phyloP scores from a whole-genome alignment of 2,888 invertebrate genomes.

The Netelia fuscicornis region DNA sequence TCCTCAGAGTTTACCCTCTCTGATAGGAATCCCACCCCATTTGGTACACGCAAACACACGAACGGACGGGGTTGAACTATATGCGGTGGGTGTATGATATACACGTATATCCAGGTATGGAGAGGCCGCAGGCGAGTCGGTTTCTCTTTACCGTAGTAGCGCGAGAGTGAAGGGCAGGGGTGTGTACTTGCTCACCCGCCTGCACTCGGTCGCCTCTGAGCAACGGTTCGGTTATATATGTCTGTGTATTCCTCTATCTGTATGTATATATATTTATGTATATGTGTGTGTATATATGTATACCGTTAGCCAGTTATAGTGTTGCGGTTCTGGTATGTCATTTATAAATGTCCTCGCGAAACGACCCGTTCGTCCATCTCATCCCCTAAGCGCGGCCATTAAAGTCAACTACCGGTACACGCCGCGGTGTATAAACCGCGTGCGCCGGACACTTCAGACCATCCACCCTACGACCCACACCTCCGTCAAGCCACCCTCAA shows the following conservation, averaged over 20 bases:
- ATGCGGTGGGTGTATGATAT: not conserved
- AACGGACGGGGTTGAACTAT: slow-evolving; percentile 36
- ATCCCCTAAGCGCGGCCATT: slow-evolving; percentile 83
- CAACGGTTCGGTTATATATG: not conserved
- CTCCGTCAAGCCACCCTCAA: slow-evolving; percentile 67
- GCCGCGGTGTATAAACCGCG: slow-evolving; percentile 73
- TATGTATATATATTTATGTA: slow-evolving; percentile 23
- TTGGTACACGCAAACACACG: slow-evolving; percentile 70
- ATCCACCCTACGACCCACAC: slow-evolving; percentile 22
- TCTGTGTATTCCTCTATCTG: slow-evolving; percentile 31
- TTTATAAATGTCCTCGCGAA: slow-evolving; percentile 84
- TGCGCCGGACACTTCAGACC: slow-evolving; percentile 62
- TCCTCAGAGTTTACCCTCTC: slow-evolving; percentile 80
- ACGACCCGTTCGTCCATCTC: slow-evolving; percentile 84
- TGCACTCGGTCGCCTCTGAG: slow-evolving; percentile 14
- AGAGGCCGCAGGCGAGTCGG: not conserved
- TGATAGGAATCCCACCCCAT: slow-evolving; percentile 75
- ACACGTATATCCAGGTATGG: not conserved
- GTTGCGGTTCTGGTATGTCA: slow-evolving; percentile 80
- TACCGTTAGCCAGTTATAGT: slow-evolving; percentile 78
- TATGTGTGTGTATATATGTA: slow-evolving; percentile 63
- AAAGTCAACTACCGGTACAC: slow-evolving; percentile 79
- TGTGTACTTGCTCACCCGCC: slow-evolving; percentile 27
- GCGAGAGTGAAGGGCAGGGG: not conserved
- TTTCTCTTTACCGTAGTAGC: not conserved